Conservation (phyloP, 2,113 vertebrate genomes). For the Machaerirhynchus nigripectus region DNA sequence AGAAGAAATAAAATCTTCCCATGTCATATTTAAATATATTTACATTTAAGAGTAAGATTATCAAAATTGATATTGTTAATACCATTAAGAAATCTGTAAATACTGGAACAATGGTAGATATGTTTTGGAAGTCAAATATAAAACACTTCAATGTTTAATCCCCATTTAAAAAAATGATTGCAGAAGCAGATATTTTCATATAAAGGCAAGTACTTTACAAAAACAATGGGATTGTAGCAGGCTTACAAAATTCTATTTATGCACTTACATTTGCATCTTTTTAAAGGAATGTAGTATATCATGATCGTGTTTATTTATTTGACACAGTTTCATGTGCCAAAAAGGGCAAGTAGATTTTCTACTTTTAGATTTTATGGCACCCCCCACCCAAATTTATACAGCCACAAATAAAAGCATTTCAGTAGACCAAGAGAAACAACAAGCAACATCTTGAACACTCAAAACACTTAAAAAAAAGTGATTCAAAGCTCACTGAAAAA, state of each 20-base stretch:
- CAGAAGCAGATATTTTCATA: background rate
- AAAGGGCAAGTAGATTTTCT: background rate
- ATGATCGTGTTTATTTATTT: background rate
- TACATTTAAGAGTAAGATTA: conserved; percentile 35
- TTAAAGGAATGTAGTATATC: background rate
- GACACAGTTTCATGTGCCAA: background rate
- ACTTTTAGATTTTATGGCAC: background rate
- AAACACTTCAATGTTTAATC: background rate
- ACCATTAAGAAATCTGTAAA: conserved; percentile 20
- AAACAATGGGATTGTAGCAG: background rate
- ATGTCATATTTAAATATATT: conserved; percentile 30
- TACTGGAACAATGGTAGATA: background rate
- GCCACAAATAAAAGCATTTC: background rate
- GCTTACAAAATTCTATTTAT: background rate
- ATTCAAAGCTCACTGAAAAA: background rate
- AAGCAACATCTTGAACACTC: background rate
- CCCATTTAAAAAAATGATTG: background rate
- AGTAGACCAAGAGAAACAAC: background rate
- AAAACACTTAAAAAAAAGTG: background rate
- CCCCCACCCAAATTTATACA: background rate
- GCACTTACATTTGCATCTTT: background rate
- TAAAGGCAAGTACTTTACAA: background rate
- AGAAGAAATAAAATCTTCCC: conserved; percentile 57
- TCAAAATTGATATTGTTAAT: conserved; percentile 2
- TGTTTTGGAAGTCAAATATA: background rate